Conservation (phyloP, 1,140 invertebrate species). For the Lepidostoma basale region DNA sequence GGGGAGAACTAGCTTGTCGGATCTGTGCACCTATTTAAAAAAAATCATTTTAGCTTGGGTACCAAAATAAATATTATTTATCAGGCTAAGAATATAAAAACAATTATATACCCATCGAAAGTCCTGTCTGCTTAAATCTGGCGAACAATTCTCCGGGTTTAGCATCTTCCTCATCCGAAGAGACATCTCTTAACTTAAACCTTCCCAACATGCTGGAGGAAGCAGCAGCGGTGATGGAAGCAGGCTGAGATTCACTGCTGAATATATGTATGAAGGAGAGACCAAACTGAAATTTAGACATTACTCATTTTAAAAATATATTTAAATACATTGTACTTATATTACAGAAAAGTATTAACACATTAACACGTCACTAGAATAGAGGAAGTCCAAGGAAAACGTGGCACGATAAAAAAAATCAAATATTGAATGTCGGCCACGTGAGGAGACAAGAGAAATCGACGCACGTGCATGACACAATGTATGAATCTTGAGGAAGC, state of each 20-base stretch:
- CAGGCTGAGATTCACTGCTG: conserved; percentile 45
- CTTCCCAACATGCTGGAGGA: conserved; percentile 54
- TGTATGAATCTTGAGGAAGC: too few species aligned
- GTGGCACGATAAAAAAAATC: too few species aligned
- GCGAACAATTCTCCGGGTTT: conserved; percentile 56
- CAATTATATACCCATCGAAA: conserved; percentile 29
- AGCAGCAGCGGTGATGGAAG: background rate
- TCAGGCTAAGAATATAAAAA: background rate
- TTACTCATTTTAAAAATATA: background rate
- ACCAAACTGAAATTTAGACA: conserved; percentile 70
- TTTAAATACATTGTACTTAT: too few species aligned
- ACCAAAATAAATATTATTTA: conserved; percentile 8
- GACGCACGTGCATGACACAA: too few species aligned
- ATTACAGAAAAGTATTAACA: too few species aligned
- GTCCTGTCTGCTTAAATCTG: conserved; percentile 30
- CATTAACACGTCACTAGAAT: too few species aligned
- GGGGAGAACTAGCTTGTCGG: conserved; percentile 52
- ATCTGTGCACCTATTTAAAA: conserved; percentile 54
- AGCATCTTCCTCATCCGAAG: conserved; percentile 61
- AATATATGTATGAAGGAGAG: conserved; percentile 79
- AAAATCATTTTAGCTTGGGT: too few species aligned
- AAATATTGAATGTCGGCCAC: too few species aligned
- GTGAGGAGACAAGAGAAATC: too few species aligned
- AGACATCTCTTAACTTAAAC: conserved; percentile 67
- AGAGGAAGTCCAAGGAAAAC: too few species aligned